phyloP scores from a whole-genome alignment of 1,140 invertebrate genomes.

The Scaptomyza pallida region DNA sequence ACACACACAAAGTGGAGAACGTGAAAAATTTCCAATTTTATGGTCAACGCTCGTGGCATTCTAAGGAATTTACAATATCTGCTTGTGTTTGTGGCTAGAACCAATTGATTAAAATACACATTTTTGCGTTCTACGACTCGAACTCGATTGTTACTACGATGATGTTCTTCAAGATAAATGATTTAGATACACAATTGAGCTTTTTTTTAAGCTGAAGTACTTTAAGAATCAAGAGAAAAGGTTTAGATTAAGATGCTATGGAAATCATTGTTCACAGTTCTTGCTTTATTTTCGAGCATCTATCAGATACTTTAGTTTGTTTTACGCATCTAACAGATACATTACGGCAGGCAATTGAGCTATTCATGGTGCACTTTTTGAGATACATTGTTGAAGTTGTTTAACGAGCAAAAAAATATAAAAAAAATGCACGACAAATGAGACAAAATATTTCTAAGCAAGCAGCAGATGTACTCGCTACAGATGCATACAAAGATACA shows the following conservation, averaged over 20 bases:
- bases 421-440: constrained; percentile 48
- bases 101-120: constrained; percentile 61
- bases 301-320: constrained; percentile 5
- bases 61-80: constrained; percentile 53
- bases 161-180: background rate
- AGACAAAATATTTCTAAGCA: constrained; percentile 47
- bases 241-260: too few relatives aligned
- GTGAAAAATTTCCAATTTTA: constrained; percentile 80
- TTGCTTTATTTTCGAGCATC: background rate
- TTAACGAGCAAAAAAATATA: constrained; percentile 36
- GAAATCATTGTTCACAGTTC: background rate
- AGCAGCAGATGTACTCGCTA: constrained; percentile 56
- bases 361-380: constrained; percentile 17
- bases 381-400: constrained; percentile 8
- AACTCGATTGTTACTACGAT: too few relatives aligned
- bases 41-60: constrained; percentile 77
- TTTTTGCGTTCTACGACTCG: constrained; percentile 11
- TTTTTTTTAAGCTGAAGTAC: background rate
- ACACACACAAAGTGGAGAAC: constrained; percentile 49
- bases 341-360: constrained; percentile 20
- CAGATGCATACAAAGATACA: constrained; percentile 1
- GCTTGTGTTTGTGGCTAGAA: constrained; percentile 46
- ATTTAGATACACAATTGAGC: background rate
- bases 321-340: background rate
- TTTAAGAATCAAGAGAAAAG: too few relatives aligned